Evolutionary conservation across 2,888 invertebrate species (phyloP), one percentile per base, ranked within the genome.

Genomic region (Mycalesis mineus): DNA sequence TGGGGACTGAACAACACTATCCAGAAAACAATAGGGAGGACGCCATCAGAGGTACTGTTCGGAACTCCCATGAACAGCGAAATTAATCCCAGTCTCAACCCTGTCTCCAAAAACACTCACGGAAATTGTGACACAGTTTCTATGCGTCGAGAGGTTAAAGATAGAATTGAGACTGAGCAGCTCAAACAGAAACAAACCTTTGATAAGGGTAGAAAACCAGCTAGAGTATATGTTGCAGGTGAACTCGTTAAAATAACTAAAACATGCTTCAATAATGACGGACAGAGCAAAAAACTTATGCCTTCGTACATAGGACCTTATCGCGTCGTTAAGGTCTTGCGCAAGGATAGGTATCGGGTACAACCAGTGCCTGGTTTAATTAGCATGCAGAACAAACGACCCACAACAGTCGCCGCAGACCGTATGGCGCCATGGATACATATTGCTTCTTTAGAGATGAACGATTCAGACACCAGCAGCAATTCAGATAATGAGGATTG

Each of bases 1-100:
- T 69, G 68, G 67, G 66, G 68, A 0, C 51, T 68, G 2, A 67
- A 75, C 49, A 75, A 74, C 54, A 69, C 70, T 1, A 39, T 62
- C 3, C 67, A 68, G 44, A 62, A 65, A 58, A 58, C 65, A 2
- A 68, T 62, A 31, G 67, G 71, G 28, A 66, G 56, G 55, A 61
- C 65, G 1, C 65, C 66, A 1, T 48, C 64, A 6, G 62, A 66
- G 33, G 59, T 65, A 0, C 58, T 64, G 63, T 66, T 66, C 22
- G 64, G 64, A 1, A 60, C 49, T 1, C 9, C 7, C 0, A 64
- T 66, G 61, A 57, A 58, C 22, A 44, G 52, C 17, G 64, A 62
- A 52, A 8, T 55, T 1, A 48, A 55, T 14, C 47, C 55, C 8
- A n/a, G 9, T 2, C 33, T 48, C 1, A 48, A 55, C 13, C 33